Base-by-base conservation (phyloP, 2,888 invertebrate genomes). In the Erebia aethiops region DNA sequence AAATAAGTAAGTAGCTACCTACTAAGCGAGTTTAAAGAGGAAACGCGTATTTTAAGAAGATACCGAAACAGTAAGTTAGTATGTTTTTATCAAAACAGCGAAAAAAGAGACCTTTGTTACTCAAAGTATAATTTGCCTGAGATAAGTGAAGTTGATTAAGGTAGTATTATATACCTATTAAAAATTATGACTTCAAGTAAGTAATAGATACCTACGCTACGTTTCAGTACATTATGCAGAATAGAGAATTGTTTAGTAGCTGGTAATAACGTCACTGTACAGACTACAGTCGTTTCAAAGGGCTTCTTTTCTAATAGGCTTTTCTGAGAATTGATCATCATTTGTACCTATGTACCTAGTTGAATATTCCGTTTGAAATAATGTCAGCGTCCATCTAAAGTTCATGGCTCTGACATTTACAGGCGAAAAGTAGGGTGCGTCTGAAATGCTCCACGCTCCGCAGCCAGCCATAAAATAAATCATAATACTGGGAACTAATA, bases 381-480 rank as follows among this genome's bases (percentile, higher is more conserved):
- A 67, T 65, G 68, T 18, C 67, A 67, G 69, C 66, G 66, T 70
- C 69, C 58, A 64, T 67, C 62, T 70, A 78, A 77, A 77, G 78
- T 78, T 78, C 78, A 78, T 68, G 75, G 75, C 60, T 64, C 66
- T 78, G 77, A 71, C 75, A 78, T 78, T 77, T 73, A 43, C 70
- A 69, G 60, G 68, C 67, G 67, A 62, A 69, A 71, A 69, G 56
- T 67, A 64, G 67, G 74, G 72, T 71, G 74, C 68, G 72, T 71
- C 67, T 70, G 69, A 69, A 70, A 69, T 67, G 72, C 60, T 69
- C 72, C 71, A 66, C 62, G 57, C 69, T 71, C 66, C 60, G 66
- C 66, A 70, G 66, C 43, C 54, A 63, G 69, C 41, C 52, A 71
- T 72, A 71, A 71, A 74, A 72, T 70, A 74, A 74, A 70, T 71